phyloP scores from a whole-genome alignment of 2,888 invertebrate species.

The Beris chalybata region DNA sequence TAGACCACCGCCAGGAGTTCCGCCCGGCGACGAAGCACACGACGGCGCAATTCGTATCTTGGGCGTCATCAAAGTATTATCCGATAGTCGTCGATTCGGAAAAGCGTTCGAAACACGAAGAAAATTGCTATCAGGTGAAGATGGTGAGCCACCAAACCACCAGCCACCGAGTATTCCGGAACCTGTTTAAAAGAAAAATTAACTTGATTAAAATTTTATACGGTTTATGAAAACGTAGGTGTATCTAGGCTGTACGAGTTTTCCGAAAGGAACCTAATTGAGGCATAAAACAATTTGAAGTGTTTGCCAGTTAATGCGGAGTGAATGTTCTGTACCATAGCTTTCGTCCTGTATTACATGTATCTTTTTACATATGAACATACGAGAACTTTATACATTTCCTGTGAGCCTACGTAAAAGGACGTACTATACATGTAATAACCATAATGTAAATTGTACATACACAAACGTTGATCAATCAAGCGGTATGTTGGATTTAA shows the following conservation, averaged over 20 bases:
- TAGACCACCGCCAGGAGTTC: constrained; percentile 70
- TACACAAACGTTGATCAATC: too few species aligned
- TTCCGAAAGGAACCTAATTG: too few species aligned
- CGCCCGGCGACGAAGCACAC: constrained; percentile 79
- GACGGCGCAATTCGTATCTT: constrained; percentile 88
- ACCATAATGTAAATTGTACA: not conserved
- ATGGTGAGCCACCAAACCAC: constrained; percentile 83
- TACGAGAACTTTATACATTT: too few species aligned
- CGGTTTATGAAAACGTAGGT: not conserved
- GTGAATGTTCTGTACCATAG: constrained; percentile 11
- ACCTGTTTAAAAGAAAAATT: constrained; percentile 54
- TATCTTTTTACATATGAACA: too few species aligned
- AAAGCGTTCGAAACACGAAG: constrained; percentile 80
- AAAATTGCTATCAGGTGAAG: constrained; percentile 84
- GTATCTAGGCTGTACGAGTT: too few species aligned
- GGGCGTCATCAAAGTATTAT: constrained; percentile 89
- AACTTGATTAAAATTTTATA: not conserved
- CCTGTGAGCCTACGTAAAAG: too few species aligned
- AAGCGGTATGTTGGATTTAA: constrained; percentile 8
- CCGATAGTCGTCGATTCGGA: constrained; percentile 84
- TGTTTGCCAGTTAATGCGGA: not conserved
- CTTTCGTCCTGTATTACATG: too few species aligned
- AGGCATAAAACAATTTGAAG: not conserved
- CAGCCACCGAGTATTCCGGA: constrained; percentile 73
- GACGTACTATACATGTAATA: too few species aligned